These are phyloP conservation scores for Druon quercuslanigerum DNA, from an alignment of 1,140 invertebrate species.

Conservation along the genomic window DNA sequence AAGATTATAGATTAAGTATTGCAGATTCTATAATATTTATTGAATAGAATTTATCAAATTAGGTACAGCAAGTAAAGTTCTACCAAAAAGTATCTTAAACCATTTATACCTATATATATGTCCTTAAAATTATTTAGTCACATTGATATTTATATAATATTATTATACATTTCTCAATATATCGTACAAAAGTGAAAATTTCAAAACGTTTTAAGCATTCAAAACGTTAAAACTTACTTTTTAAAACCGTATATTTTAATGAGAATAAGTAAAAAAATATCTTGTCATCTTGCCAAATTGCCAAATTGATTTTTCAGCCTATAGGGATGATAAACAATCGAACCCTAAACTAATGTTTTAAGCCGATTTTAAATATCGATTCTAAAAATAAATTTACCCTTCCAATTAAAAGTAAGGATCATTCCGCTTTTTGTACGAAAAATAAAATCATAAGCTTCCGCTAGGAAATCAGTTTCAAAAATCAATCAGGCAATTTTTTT, in stretches of 20 bases:
- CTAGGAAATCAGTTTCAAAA: neutral
- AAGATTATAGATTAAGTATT: neutral
- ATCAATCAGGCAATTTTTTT: conserved; percentile 15
- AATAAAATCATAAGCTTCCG: neutral
- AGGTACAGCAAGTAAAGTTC: neutral
- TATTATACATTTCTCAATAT: neutral
- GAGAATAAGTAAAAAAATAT: neutral
- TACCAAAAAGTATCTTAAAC: neutral
- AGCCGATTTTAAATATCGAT: no score
- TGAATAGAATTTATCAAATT: neutral
- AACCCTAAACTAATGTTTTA: no score
- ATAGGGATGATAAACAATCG: no score
- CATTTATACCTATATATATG: no score
- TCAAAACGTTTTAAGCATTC: neutral
- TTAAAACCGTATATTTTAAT: neutral
- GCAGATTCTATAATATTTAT: neutral
- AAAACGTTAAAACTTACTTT: conserved; percentile 4
- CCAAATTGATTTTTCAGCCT: neutral
- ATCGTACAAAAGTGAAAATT: neutral
- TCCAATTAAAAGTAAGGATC: neutral
- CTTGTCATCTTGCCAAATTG: neutral
- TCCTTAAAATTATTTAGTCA: no score
- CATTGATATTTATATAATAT: no score
- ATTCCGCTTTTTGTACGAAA: neutral
- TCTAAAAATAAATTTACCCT: no score